Evolutionary conservation across 2,888 invertebrate genomes (phyloP).

Genomic region (Lycophotia porphyrea): DNA sequence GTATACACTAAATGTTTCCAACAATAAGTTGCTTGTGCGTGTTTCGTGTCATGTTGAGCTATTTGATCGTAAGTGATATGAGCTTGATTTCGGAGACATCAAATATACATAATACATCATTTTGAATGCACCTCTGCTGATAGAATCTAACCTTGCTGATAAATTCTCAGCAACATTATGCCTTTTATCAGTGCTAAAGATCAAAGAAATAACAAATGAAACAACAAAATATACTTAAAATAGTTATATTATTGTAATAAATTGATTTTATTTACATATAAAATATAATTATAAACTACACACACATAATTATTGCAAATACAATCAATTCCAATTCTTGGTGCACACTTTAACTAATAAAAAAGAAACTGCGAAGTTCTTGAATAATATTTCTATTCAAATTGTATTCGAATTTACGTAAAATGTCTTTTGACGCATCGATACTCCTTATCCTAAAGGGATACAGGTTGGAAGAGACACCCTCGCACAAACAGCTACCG

Average conservation of each 20-base stretch:
- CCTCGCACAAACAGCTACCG: too few relatives aligned
- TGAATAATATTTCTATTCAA: conserved; percentile 5
- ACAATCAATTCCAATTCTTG: conserved; percentile 56
- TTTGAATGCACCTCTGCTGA: background rate
- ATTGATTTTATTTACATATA: conserved; percentile 87
- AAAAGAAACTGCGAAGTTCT: conserved; percentile 21
- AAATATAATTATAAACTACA: conserved; percentile 69
- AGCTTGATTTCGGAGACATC: background rate
- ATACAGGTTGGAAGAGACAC: too few relatives aligned
- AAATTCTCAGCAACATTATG: background rate
- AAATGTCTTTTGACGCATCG: conserved; percentile 7
- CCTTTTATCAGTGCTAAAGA: background rate
- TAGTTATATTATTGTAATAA: conserved; percentile 81
- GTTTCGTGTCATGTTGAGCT: background rate
- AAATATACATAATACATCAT: background rate
- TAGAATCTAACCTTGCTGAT: conserved; percentile 6
- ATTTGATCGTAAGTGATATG: background rate
- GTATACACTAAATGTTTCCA: background rate
- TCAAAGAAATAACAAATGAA: conserved; percentile 38
- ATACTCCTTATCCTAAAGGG: background rate
- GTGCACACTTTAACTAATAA: conserved; percentile 30
- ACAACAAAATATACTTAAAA: conserved; percentile 70
- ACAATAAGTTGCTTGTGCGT: background rate
- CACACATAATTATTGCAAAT: conserved; percentile 67
- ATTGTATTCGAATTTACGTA: conserved; percentile 10